Conservation (phyloP, 2,113 vertebrate species). For the Ceyx margarethae region DNA sequence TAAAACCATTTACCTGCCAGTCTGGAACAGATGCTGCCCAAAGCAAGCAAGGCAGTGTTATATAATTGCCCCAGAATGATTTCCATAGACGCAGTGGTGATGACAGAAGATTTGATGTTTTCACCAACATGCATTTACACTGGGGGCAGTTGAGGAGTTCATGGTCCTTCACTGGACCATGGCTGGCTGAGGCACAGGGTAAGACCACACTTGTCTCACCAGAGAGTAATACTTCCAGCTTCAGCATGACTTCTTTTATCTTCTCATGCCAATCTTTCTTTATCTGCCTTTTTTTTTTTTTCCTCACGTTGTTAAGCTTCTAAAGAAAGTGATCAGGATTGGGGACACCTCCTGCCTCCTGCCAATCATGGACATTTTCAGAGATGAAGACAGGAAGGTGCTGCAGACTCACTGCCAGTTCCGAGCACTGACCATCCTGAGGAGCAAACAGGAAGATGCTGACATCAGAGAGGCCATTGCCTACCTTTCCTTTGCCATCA, state of each 20-base stretch:
- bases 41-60: background rate
- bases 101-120: background rate
- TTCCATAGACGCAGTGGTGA: background rate
- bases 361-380: constrained; percentile 81
- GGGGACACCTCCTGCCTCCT: constrained; percentile 87
- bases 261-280: background rate
- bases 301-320: constrained; percentile 70
- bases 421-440: constrained; percentile 80
- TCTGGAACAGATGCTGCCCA: background rate
- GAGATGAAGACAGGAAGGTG: constrained; percentile 76
- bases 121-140: background rate
- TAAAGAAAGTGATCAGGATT: constrained; percentile 86
- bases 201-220: background rate
- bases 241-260: background rate
- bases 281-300: background rate
- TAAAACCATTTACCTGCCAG: background rate
- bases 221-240: background rate
- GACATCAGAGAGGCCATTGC: constrained; percentile 83
- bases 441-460: constrained; percentile 50
- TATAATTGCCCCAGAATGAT: too few relatives aligned
- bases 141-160: background rate
- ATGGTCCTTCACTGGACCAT: background rate
- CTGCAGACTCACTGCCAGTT: constrained; percentile 83
- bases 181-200: background rate
- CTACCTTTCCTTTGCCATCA: constrained; percentile 91